phyloP scores from a whole-genome alignment of 2,888 invertebrate species.

The Plebejus argus region DNA sequence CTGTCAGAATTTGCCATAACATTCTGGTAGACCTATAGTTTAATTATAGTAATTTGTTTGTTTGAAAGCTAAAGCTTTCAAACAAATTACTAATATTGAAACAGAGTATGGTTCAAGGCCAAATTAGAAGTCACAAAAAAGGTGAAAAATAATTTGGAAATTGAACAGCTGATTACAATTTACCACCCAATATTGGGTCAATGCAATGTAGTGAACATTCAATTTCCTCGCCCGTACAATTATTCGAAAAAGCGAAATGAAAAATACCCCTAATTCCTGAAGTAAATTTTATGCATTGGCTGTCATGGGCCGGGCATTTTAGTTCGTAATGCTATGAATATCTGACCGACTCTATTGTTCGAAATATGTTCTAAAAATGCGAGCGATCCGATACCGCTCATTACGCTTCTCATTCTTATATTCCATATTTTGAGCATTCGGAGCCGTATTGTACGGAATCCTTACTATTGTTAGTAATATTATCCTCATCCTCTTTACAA shows the following conservation, averaged over 20 bases:
- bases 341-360: conserved; percentile 25
- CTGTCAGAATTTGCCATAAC: too few relatives aligned
- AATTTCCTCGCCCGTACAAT: neutral
- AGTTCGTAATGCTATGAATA: conserved; percentile 20
- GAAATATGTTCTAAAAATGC: conserved; percentile 17
- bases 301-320: conserved; percentile 6
- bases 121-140: too few relatives aligned
- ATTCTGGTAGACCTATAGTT: too few relatives aligned
- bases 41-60: too few relatives aligned
- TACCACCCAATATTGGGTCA: neutral
- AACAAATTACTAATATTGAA: too few relatives aligned
- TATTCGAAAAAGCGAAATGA: conserved; percentile 5
- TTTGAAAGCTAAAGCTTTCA: too few relatives aligned
- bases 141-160: neutral
- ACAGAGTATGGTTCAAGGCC: too few relatives aligned
- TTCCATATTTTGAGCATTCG: neutral
- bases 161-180: neutral
- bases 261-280: conserved; percentile 23
- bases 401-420: neutral
- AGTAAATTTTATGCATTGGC: conserved; percentile 25
- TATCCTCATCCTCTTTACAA: too few relatives aligned
- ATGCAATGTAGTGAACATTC: neutral
- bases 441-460: neutral
- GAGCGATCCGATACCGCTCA: neutral
- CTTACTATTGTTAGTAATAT: too few relatives aligned